These are phyloP conservation scores for Anodontia alba DNA, from an alignment of 2,888 invertebrate species.

Conservation along the genomic window DNA sequence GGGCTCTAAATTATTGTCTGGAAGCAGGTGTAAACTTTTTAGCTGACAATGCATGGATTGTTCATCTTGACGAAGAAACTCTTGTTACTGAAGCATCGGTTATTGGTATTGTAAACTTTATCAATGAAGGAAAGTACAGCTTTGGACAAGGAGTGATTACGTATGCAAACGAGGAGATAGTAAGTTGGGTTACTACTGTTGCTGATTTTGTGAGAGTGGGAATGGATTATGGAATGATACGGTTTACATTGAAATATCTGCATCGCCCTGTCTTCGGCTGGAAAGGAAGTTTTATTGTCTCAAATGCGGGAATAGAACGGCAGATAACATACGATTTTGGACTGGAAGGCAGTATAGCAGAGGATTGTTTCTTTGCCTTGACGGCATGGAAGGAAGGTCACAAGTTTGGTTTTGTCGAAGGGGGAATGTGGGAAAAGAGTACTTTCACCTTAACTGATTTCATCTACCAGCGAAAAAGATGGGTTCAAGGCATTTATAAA, in stretches of 20 bases:
- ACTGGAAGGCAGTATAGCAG: conserved; percentile 75
- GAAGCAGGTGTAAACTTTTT: conserved; percentile 71
- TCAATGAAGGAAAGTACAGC: conserved; percentile 70
- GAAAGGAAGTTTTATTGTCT: conserved; percentile 80
- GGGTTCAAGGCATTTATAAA: conserved; percentile 78
- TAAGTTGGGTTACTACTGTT: conserved; percentile 78
- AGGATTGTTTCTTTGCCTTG: conserved; percentile 78
- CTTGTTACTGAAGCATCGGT: conserved; percentile 76
- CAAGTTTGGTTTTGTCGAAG: conserved; percentile 78
- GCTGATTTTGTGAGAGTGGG: conserved; percentile 78
- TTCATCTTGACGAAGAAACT: conserved; percentile 81
- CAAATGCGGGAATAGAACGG: conserved; percentile 74
- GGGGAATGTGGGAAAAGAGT: conserved; percentile 80
- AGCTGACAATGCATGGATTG: conserved; percentile 78
- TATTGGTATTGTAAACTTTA: conserved; percentile 79
- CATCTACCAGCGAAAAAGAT: conserved; percentile 75
- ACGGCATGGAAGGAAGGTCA: conserved; percentile 76
- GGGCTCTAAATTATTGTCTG: conserved; percentile 77
- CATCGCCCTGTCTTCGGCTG: conserved; percentile 77
- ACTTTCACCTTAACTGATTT: conserved; percentile 77
- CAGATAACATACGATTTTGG: conserved; percentile 76
- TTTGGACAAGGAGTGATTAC: conserved; percentile 80
- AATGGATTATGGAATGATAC: conserved; percentile 70
- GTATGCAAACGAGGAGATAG: conserved; percentile 74
- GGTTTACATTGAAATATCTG: conserved; percentile 69